phyloP scores from a whole-genome alignment of 1,140 invertebrate genomes.

The Homalodisca vitripennis region DNA sequence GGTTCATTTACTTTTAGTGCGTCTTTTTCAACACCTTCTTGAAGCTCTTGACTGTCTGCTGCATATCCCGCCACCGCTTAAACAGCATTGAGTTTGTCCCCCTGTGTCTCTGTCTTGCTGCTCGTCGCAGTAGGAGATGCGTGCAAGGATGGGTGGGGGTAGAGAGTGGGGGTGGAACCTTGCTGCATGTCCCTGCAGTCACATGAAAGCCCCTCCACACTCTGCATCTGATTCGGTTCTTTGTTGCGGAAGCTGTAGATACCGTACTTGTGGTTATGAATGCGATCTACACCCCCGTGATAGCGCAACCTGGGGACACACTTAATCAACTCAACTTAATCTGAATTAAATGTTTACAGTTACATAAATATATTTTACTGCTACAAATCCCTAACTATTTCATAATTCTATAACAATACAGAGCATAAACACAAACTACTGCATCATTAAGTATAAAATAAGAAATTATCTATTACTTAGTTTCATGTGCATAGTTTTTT shows the following conservation, averaged over 20 bases:
- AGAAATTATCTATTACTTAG: too few species aligned
- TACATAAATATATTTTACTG: too few species aligned
- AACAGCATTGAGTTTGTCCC: conserved; percentile 5
- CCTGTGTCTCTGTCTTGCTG: background rate
- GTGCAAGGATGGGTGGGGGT: background rate
- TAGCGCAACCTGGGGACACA: background rate
- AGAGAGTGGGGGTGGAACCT: background rate
- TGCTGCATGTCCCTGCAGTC: background rate
- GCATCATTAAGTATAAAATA: too few species aligned
- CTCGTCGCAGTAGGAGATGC: background rate
- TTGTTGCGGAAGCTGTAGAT: conserved; percentile 7
- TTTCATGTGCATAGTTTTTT: too few species aligned
- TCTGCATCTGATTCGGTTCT: background rate
- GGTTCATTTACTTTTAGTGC: background rate
- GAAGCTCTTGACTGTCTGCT: background rate
- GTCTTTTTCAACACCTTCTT: background rate
- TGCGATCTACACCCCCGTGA: background rate
- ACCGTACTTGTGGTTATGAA: conserved; percentile 14
- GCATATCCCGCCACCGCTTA: conserved; percentile 15
- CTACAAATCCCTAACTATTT: too few species aligned
- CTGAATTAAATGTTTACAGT: too few species aligned
- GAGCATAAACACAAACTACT: too few species aligned
- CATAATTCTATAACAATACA: too few species aligned
- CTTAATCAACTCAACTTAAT: too few species aligned
- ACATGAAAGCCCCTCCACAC: background rate